Evolutionary conservation across 2,888 invertebrate species (phyloP).

Genomic region (Agonopterix arenella): DNA sequence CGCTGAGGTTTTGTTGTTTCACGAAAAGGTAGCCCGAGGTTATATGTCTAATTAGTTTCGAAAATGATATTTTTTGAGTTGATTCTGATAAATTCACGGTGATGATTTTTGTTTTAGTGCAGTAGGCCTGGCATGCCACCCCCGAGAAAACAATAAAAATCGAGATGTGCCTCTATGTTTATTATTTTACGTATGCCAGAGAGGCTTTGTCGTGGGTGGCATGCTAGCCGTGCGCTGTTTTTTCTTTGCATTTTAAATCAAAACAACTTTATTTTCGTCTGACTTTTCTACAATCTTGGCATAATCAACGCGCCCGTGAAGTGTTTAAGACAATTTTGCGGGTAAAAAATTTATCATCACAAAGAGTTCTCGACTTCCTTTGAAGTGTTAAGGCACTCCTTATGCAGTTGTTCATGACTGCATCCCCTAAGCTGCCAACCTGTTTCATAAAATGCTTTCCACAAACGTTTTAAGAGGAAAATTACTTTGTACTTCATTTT

Average conservation of each 20-base stretch:
- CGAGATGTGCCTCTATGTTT: too few species aligned
- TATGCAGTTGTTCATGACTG: constrained; percentile 12
- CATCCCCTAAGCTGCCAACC: constrained; percentile 6
- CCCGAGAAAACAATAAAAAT: too few species aligned
- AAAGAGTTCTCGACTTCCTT: constrained; percentile 43
- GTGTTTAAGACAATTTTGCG: constrained; percentile 65
- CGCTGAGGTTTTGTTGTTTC: constrained; percentile 18
- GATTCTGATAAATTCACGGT: too few species aligned
- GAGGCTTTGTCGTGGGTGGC: too few species aligned
- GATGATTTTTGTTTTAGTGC: not conserved
- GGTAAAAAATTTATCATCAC: constrained; percentile 46
- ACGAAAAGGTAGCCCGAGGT: too few species aligned
- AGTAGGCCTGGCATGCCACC: too few species aligned
- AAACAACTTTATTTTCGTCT: constrained; percentile 67
- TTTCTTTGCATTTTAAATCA: constrained; percentile 69
- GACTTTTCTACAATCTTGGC: constrained; percentile 59
- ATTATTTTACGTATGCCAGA: too few species aligned
- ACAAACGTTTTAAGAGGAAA: constrained; percentile 7
- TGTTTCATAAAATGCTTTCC: constrained; percentile 15
- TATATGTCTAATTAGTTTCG: too few species aligned
- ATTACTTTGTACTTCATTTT: too few species aligned
- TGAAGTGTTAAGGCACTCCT: constrained; percentile 37
- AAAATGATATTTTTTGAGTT: too few species aligned
- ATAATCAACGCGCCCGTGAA: constrained; percentile 61
- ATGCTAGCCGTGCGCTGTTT: too few species aligned